Evolutionary conservation across 2,888 invertebrate species (phyloP).

Genomic region (Plebejus argus): DNA sequence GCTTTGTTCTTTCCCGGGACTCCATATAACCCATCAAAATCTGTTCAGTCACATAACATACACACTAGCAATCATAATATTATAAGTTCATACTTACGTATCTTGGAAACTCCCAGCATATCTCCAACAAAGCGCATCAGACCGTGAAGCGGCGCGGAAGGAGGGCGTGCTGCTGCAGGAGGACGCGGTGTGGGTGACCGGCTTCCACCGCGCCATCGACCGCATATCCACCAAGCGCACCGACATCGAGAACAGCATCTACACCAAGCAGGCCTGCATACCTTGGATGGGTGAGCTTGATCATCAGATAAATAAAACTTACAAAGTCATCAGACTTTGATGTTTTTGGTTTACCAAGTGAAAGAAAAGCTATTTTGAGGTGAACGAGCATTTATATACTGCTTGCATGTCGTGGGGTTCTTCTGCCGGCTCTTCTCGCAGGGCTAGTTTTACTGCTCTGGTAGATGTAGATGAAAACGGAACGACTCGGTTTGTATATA

Average conservation of each 20-base stretch:
- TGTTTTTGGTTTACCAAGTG: slow-evolving; percentile 29
- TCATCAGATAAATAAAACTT: background rate
- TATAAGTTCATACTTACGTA: background rate
- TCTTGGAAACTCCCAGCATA: slow-evolving; percentile 34
- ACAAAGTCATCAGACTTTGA: too few relatives aligned
- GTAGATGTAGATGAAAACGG: too few relatives aligned
- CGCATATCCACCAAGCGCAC: slow-evolving; percentile 42
- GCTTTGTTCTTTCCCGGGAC: too few relatives aligned
- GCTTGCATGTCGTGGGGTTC: too few relatives aligned
- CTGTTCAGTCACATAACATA: too few relatives aligned
- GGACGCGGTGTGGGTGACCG: slow-evolving; percentile 48
- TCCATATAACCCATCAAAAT: too few relatives aligned
- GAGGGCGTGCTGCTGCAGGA: slow-evolving; percentile 40
- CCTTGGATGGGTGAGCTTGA: slow-evolving; percentile 63
- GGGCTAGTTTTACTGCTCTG: too few relatives aligned
- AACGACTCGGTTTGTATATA: too few relatives aligned
- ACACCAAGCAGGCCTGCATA: slow-evolving; percentile 60
- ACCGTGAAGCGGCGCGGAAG: slow-evolving; percentile 33
- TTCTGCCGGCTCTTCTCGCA: too few relatives aligned
- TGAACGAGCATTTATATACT: background rate
- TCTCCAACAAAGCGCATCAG: slow-evolving; percentile 34
- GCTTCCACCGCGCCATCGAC: slow-evolving; percentile 49
- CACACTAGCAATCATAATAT: too few relatives aligned
- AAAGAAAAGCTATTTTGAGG: background rate
- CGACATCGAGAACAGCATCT: slow-evolving; percentile 45